phyloP scores from a whole-genome alignment of 2,888 invertebrate genomes.

The Byasa hedistus region DNA sequence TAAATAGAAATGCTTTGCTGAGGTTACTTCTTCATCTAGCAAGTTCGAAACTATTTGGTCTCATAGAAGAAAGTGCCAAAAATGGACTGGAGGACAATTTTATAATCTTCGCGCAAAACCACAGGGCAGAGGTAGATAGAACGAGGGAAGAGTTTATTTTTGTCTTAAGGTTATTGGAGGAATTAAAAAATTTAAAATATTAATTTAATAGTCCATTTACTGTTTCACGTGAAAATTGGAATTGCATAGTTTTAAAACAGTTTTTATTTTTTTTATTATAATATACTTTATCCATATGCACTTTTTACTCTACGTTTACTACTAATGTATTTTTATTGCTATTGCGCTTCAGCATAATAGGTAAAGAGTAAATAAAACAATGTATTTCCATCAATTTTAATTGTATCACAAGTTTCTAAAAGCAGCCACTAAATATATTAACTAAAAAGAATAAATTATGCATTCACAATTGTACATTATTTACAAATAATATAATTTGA shows the following conservation, averaged over 20 bases:
- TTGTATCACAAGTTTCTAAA: conserved; percentile 26
- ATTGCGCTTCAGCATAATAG: too few relatives aligned
- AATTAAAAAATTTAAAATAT: conserved; percentile 36
- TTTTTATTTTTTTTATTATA: background rate
- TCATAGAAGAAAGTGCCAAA: conserved; percentile 49
- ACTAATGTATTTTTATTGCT: too few relatives aligned
- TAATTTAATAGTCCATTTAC: background rate
- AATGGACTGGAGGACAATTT: conserved; percentile 46
- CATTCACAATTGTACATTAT: conserved; percentile 19
- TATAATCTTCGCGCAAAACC: conserved; percentile 39
- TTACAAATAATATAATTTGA: conserved; percentile 14
- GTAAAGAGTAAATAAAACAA: background rate
- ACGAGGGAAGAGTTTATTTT: conserved; percentile 48
- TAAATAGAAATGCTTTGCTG: conserved; percentile 40
- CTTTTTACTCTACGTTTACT: too few relatives aligned
- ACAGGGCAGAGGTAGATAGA: conserved; percentile 41
- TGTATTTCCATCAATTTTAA: background rate
- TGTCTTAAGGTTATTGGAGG: conserved; percentile 46
- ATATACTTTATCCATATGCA: too few relatives aligned
- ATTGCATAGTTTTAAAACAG: background rate
- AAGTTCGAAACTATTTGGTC: conserved; percentile 44
- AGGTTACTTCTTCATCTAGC: conserved; percentile 53
- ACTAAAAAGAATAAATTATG: conserved; percentile 17
- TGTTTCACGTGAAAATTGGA: background rate
- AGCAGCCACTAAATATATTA: conserved; percentile 15